Percentiles rank a stretch among this genome's conserved stretches.
phyloP scores from a whole-genome alignment of 2,113 vertebrate genomes.

The Taxidea taxus region DNA sequence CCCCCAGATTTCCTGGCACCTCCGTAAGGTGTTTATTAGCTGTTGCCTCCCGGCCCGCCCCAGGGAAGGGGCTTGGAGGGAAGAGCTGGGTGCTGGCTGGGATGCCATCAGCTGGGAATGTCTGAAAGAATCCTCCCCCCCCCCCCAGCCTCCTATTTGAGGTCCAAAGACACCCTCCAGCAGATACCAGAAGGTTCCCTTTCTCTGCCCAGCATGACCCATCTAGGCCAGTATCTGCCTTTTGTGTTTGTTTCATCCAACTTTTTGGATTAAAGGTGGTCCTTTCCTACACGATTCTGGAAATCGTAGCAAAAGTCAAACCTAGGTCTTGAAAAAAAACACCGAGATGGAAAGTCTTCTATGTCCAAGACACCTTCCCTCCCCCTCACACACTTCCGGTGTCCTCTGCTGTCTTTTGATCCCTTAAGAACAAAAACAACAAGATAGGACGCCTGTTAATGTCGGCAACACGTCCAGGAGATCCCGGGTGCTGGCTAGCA shows the following conservation, averaged over 20 bases:
- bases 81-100: neutral
- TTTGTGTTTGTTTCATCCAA: neutral
- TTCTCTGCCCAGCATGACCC: neutral
- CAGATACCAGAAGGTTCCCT: neutral
- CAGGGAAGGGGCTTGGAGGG: neutral
- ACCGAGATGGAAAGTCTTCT: neutral
- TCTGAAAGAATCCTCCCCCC: neutral
- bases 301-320: neutral
- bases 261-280: neutral
- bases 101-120: neutral
- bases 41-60: neutral
- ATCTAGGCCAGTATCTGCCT: neutral
- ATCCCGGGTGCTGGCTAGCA: neutral
- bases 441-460: neutral
- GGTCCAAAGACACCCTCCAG: neutral
- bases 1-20: neutral
- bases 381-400: neutral
- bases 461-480: neutral
- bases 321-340: neutral
- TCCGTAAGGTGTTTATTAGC: neutral
- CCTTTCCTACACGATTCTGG: neutral
- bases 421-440: conserved; percentile 27
- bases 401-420: neutral
- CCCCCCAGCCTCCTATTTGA: neutral
- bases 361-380: neutral